Evolutionary conservation across 1,140 invertebrate species (phyloP).

Genomic region (Armadillidium nasatum): DNA sequence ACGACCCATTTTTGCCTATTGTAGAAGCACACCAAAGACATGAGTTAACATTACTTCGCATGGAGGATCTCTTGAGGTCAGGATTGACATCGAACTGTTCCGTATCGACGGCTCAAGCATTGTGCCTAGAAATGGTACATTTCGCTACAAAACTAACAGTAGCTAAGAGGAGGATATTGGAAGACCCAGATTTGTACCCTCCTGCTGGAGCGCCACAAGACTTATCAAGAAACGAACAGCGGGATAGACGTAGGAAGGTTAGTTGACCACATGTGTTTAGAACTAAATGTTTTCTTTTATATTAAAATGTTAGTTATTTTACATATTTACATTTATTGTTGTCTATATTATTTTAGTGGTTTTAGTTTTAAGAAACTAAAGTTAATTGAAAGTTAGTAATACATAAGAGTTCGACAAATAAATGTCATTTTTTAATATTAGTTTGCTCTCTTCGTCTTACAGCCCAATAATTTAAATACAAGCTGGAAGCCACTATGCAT

Average conservation of each 20-base stretch:
- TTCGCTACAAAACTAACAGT: constrained; percentile 70
- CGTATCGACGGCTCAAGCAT: constrained; percentile 48
- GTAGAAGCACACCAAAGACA: constrained; percentile 76
- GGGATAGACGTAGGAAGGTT: constrained; percentile 58
- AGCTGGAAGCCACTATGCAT: no score
- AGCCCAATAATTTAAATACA: no score
- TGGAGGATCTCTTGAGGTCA: constrained; percentile 68
- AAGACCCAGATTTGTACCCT: constrained; percentile 74
- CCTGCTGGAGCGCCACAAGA: constrained; percentile 27
- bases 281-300: no score
- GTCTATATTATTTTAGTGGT: no score
- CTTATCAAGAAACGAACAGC: constrained; percentile 44
- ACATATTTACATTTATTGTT: no score
- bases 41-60: constrained; percentile 68
- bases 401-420: no score
- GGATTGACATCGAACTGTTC: constrained; percentile 48
- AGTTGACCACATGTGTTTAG: neutral
- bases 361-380: no score
- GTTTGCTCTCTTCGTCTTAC: no score
- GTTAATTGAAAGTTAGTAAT: no score
- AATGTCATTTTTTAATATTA: no score
- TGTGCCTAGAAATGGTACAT: constrained; percentile 70
- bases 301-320: no score
- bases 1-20: constrained; percentile 58
- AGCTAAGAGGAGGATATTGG: constrained; percentile 70